phyloP scores from a whole-genome alignment of 2,113 vertebrate species.

The Mesitornis unicolor region DNA sequence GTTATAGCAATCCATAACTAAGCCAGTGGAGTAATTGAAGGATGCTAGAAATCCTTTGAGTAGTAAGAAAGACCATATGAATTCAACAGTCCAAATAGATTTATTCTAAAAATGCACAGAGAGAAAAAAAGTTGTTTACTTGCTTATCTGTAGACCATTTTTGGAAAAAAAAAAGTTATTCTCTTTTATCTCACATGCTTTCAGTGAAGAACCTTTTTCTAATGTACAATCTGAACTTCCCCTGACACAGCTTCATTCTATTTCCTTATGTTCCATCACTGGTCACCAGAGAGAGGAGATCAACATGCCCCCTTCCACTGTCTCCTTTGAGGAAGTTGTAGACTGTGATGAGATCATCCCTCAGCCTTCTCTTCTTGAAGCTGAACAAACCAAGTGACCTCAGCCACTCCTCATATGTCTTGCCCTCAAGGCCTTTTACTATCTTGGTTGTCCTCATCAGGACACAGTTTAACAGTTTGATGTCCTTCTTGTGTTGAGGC shows the following conservation, averaged over 20 bases:
- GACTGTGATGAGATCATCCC: not conserved
- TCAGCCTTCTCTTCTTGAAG: not conserved
- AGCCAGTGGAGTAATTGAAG: not conserved
- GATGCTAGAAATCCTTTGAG: not conserved
- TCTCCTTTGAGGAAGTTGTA: not conserved
- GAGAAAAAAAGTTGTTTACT: not conserved
- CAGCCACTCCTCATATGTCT: not conserved
- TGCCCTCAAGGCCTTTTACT: not conserved
- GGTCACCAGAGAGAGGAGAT: no score
- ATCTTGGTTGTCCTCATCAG: not conserved
- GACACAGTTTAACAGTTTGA: not conserved
- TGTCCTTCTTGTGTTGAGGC: not conserved
- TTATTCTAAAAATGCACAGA: not conserved
- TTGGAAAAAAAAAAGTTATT: not conserved
- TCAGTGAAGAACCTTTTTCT: no score
- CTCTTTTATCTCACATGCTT: no score
- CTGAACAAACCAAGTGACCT: not conserved
- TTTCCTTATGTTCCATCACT: no score
- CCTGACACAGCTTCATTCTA: no score
- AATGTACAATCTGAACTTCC: no score
- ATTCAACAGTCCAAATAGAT: not conserved
- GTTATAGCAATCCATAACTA: not conserved
- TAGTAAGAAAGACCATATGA: not conserved
- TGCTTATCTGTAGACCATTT: not conserved
- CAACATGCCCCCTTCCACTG: not conserved